Percentiles rank a stretch among this genome's conserved stretches.
These are phyloP conservation scores for Argyra leucocephala DNA, from an alignment of 2,888 invertebrate species.

Conservation along the genomic window DNA sequence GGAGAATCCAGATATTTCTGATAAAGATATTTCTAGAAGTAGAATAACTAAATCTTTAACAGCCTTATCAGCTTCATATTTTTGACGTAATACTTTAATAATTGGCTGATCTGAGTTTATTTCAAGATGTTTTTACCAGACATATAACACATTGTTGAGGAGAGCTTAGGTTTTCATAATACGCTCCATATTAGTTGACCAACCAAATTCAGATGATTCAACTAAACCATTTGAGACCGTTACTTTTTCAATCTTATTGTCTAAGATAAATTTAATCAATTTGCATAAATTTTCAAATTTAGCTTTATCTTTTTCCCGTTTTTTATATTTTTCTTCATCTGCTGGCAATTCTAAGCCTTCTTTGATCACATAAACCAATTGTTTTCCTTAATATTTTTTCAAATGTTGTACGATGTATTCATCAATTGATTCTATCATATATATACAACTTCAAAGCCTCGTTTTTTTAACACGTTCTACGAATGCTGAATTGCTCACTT, in stretches of 20 bases:
- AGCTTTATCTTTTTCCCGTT: slow-evolving; percentile 74
- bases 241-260: slow-evolving; percentile 97
- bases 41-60: slow-evolving; percentile 95
- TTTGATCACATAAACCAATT: slow-evolving; percentile 92
- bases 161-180: slow-evolving; percentile 99
- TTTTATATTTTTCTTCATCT: slow-evolving; percentile 95
- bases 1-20: slow-evolving; percentile 94
- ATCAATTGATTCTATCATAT: slow-evolving; percentile 99
- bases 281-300: slow-evolving; percentile 56
- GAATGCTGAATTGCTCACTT: slow-evolving; percentile 91
- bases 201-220: slow-evolving; percentile 94
- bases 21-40: slow-evolving; percentile 87
- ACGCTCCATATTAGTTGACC: slow-evolving; percentile 99
- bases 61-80: slow-evolving; percentile 92
- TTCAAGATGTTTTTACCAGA: slow-evolving; percentile 98
- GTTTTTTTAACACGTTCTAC: slow-evolving; percentile 95
- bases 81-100: slow-evolving; percentile 78
- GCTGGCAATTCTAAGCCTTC: slow-evolving; percentile 96
- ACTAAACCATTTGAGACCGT: slow-evolving; percentile 93
- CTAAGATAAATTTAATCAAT: slow-evolving; percentile 92
- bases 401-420: slow-evolving; percentile 98
- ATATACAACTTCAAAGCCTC: slow-evolving; percentile 95
- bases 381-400: slow-evolving; percentile 95
- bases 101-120: slow-evolving; percentile 94
- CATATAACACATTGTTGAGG: slow-evolving; percentile 99